Percentiles rank a stretch among this genome's conserved stretches.
Evolutionary conservation across 23 tunicate species (phyloP).

Genomic region (Halocynthia aurantium): DNA sequence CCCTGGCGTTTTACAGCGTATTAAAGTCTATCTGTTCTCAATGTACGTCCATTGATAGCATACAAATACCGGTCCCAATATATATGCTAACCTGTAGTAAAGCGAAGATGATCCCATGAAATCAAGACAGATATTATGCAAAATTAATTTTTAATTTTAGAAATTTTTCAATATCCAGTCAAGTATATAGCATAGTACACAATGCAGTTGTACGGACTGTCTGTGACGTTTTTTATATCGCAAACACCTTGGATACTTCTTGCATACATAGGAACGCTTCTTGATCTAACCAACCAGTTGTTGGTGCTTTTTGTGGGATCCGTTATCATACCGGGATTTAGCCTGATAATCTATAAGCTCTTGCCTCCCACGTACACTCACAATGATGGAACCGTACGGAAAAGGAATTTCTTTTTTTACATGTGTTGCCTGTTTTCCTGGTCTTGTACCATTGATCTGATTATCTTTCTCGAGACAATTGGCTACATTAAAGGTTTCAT

Average conservation of each 20-base stretch:
- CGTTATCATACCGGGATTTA: slow-evolving; percentile 25
- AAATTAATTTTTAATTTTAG: no score
- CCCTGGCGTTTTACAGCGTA: no score
- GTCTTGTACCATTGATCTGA: slow-evolving; percentile 59
- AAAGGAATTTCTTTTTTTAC: slow-evolving; percentile 47
- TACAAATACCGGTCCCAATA: no score
- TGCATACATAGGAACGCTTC: no score
- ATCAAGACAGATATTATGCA: no score
- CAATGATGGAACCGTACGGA: neutral
- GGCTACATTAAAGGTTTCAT: slow-evolving; percentile 37
- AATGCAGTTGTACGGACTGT: no score
- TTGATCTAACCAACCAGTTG: neutral
- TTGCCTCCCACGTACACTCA: slow-evolving; percentile 3
- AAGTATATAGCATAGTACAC: no score
- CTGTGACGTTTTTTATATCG: slow-evolving; percentile 13
- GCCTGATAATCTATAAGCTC: neutral
- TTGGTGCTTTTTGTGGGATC: slow-evolving; percentile 1
- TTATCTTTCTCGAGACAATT: slow-evolving; percentile 33
- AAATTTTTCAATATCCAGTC: no score
- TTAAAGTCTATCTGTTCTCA: no score
- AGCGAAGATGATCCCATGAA: no score
- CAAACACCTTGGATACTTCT: slow-evolving; percentile 14
- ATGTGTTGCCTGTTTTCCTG: slow-evolving; percentile 52
- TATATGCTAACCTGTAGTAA: no score
- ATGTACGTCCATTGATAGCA: no score